Percentiles rank a stretch among this genome's conserved stretches.
phyloP scores from a whole-genome alignment of 2,797 vertebrate species.

The Geotrypetes seraphini region DNA sequence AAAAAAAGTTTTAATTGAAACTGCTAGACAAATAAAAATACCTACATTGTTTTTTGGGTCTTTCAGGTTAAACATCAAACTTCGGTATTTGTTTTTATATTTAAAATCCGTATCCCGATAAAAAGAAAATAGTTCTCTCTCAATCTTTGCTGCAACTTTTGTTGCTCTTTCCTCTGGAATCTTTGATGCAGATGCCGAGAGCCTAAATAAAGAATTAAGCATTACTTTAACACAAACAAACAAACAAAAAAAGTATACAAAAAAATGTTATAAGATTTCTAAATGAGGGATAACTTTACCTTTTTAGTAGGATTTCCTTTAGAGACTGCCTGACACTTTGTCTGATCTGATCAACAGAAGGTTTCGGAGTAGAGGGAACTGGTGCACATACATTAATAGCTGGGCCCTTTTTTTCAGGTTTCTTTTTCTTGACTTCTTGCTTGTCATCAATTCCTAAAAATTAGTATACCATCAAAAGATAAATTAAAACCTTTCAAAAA shows the following conservation, averaged over 20 bases:
- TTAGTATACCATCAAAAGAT: no score
- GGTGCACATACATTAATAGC: conserved; percentile 20
- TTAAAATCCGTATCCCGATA: conserved; percentile 95
- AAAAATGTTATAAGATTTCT: neutral
- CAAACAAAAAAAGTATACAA: neutral
- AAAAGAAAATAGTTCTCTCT: conserved; percentile 87
- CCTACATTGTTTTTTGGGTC: conserved; percentile 95
- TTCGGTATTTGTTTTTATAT: conserved; percentile 98
- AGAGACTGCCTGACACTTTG: conserved; percentile 89
- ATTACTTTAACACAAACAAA: no score
- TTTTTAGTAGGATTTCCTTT: conserved; percentile 88
- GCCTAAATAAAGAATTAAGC: conserved; percentile 49
- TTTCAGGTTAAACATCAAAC: conserved; percentile 96
- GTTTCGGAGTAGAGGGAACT: conserved; percentile 63
- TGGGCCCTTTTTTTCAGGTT: conserved; percentile 46
- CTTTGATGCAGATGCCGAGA: conserved; percentile 83
- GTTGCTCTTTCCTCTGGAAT: conserved; percentile 78
- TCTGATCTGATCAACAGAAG: conserved; percentile 88
- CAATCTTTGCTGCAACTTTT: conserved; percentile 85
- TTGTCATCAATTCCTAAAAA: conserved; percentile 62
- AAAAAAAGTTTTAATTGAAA: no score
- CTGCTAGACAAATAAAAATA: no score
- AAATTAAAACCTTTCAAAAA: no score
- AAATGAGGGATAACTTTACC: conserved; percentile 43
- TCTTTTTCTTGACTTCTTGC: conserved; percentile 72